These are phyloP conservation scores for Calliopsis andreniformis DNA, from an alignment of 1,140 invertebrate species.

Conservation along the genomic window DNA sequence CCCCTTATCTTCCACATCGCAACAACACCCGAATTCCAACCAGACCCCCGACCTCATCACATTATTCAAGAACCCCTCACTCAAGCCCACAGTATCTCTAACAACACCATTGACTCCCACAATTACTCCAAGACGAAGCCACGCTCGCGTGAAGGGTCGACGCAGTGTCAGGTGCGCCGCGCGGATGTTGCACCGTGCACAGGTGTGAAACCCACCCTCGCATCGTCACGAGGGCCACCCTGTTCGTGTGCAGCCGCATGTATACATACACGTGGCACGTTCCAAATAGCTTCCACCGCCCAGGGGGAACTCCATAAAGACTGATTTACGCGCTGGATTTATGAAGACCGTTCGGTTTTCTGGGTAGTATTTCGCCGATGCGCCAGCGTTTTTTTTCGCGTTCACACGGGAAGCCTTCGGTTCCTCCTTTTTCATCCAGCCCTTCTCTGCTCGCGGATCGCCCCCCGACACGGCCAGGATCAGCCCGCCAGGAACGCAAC, in stretches of 20 bases:
- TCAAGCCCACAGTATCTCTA: too few species aligned
- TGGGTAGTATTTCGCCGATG: slow-evolving; percentile 73
- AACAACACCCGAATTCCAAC: too few species aligned
- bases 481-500: not conserved
- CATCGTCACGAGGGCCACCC: slow-evolving; percentile 15
- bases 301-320: slow-evolving; percentile 76
- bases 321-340: slow-evolving; percentile 79
- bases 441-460: not conserved
- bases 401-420: not conserved
- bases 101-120: not conserved
- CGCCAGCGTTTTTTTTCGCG: slow-evolving; percentile 20
- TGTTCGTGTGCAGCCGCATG: slow-evolving; percentile 23
- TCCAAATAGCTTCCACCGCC: slow-evolving; percentile 69
- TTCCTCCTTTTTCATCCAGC: not conserved
- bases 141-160: not conserved
- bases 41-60: too few species aligned
- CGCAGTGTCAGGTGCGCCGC: not conserved
- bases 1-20: too few species aligned
- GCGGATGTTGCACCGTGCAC: slow-evolving; percentile 5
- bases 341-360: slow-evolving; percentile 78
- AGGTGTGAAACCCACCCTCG: slow-evolving; percentile 28
- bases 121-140: slow-evolving; percentile 10
- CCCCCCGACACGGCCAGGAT: not conserved
- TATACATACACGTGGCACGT: slow-evolving; percentile 49
- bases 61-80: too few species aligned